phyloP scores from a whole-genome alignment of 2,888 invertebrate species.

The Phasia obesa region DNA sequence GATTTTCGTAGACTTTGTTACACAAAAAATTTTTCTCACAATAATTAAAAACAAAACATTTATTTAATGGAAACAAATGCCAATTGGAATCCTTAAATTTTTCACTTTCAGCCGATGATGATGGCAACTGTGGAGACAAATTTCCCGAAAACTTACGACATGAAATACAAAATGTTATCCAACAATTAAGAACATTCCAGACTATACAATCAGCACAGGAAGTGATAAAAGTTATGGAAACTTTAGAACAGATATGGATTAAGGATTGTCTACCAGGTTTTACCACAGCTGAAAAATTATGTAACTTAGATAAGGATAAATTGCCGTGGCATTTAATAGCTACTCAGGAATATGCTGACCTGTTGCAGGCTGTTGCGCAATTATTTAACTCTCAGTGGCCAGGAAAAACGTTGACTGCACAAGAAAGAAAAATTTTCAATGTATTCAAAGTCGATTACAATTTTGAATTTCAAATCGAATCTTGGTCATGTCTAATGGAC shows the following conservation, averaged over 20 bases:
- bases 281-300: conserved; percentile 87
- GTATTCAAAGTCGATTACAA: conserved; percentile 79
- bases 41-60: conserved; percentile 52
- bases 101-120: conserved; percentile 78
- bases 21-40: conserved; percentile 50
- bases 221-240: conserved; percentile 76
- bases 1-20: conserved; percentile 48
- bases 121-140: conserved; percentile 39
- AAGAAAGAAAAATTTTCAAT: conserved; percentile 73
- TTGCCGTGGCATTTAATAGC: conserved; percentile 81
- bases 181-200: conserved; percentile 73
- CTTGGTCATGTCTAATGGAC: conserved; percentile 73
- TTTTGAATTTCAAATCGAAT: conserved; percentile 76
- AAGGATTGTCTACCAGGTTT: conserved; percentile 80
- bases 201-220: conserved; percentile 80
- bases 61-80: conserved; percentile 78
- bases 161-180: conserved; percentile 74
- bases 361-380: conserved; percentile 83
- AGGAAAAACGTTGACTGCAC: conserved; percentile 22
- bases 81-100: conserved; percentile 81
- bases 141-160: conserved; percentile 70
- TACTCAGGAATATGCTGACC: conserved; percentile 83
- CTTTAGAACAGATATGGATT: conserved; percentile 77
- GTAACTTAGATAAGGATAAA: conserved; percentile 83
- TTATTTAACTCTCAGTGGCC: conserved; percentile 86